Base-by-base conservation (phyloP, 1,140 invertebrate genomes). In the Achatina immaculata region DNA sequence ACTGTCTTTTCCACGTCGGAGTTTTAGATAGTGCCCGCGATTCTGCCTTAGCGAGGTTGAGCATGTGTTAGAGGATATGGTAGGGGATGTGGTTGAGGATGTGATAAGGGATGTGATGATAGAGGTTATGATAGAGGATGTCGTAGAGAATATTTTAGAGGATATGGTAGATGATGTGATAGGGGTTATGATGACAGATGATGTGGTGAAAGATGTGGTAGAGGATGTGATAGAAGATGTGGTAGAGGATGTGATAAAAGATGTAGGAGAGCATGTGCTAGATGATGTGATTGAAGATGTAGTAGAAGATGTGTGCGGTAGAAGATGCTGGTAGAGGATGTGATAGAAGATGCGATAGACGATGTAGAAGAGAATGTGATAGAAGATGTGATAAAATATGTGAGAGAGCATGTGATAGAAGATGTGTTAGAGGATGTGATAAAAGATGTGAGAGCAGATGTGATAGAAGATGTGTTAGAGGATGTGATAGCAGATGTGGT, bases 81-180 rank as follows among this genome's bases (percentile, higher is more conserved):
- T 51, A 24, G 62, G 28, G 28, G 28, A 66, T 66, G 62, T 16
- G 62, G 40, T 19, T 16, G 69, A 42, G 38, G 40, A 31, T 19
- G 69, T 19, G 69, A 42, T 36, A 42, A 38, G 31, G 40, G 40
- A 31, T 19, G 69, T 19, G 69, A 42, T 11, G 31, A 38, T 16
- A 31, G 40, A 31, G 16, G 69, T 19, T 14, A 42, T 11, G 66
- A n/a, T n/a, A n/a, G 78, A 80, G 78, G 73, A 58, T 66, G 78
- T 66, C 68, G 38, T 19, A 73, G 66, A 51, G 45, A 80, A 21
- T 38, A 42, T 40, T 40, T 58, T 51, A 73, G 68, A 45, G 45
- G 51, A 36, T 21, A 45, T 21, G 73, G 36, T 11, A 55, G 73
- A 45, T 24, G 34, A 28, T 21, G 73, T 21, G 36, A 55, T 11